Conservation (phyloP, 2,797 vertebrate genomes). For the Pseudochirops corinnae region DNA sequence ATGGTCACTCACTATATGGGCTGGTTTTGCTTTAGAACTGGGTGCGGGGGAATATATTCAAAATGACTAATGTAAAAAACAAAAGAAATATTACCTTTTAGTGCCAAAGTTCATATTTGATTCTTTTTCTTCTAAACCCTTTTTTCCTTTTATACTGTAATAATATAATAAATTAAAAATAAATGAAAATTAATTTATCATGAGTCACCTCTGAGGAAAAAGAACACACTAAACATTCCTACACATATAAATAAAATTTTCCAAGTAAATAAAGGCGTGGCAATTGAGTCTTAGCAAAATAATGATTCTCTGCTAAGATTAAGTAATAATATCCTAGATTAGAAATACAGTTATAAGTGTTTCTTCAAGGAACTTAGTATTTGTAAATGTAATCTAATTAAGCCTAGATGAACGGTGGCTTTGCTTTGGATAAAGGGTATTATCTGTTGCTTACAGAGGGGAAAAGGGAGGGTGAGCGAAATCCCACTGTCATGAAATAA, state of each 20-base stretch:
- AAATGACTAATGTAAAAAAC: neutral
- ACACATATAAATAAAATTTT: neutral
- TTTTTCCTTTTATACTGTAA: neutral
- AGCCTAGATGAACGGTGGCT: neutral
- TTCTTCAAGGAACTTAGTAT: neutral
- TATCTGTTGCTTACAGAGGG: neutral
- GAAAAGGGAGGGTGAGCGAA: neutral
- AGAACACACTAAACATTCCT: neutral
- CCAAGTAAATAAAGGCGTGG: neutral
- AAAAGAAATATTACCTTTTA: neutral
- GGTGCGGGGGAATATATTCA: neutral
- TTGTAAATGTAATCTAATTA: conserved; percentile 16
- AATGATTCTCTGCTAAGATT: neutral
- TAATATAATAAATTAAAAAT: neutral
- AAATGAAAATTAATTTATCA: neutral
- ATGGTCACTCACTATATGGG: neutral
- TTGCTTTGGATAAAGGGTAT: conserved; percentile 16
- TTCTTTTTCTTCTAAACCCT: neutral
- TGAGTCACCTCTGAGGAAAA: neutral
- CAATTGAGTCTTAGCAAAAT: conserved; percentile 18
- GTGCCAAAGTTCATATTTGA: neutral
- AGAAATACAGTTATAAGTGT: neutral
- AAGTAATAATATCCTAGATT: neutral
- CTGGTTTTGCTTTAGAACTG: neutral
- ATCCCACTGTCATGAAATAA: neutral